A percentile compares a stretch with the other conserved stretches of the same genome.
These are phyloP conservation scores for Hylaea fasciaria DNA, from an alignment of 2,888 invertebrate species.

Conservation along the genomic window DNA sequence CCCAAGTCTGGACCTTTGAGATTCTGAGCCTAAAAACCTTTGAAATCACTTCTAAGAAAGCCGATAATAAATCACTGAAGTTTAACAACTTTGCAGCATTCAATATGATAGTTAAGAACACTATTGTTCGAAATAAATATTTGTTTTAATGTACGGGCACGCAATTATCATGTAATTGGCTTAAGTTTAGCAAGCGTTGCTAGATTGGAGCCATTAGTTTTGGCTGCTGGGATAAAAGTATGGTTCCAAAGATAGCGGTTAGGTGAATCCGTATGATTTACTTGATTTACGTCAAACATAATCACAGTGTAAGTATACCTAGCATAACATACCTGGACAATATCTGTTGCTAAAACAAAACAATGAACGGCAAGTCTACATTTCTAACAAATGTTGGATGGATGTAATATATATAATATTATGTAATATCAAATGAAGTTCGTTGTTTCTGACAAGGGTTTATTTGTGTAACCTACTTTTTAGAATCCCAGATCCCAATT, in stretches of 20 bases:
- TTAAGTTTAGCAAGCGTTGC: constrained; percentile 34
- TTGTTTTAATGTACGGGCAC: not conserved
- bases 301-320: no score
- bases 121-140: constrained; percentile 7
- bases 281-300: no score
- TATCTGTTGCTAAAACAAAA: no score
- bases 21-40: not conserved
- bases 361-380: no score
- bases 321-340: no score
- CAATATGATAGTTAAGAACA: constrained; percentile 3
- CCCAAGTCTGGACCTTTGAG: constrained; percentile 7
- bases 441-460: no score
- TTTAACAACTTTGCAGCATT: not conserved
- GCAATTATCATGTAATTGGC: constrained; percentile 32
- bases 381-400: no score
- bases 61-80: constrained; percentile 6
- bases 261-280: no score
- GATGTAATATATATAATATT: no score
- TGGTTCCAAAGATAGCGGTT: constrained; percentile 22
- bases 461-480: no score
- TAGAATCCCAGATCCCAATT: no score
- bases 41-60: constrained; percentile 5
- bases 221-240: constrained; percentile 26
- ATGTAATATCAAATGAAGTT: no score
- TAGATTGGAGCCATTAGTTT: constrained; percentile 37